Base-by-base conservation (phyloP, 2,797 vertebrate species). In the Chrysolophus pictus region DNA sequence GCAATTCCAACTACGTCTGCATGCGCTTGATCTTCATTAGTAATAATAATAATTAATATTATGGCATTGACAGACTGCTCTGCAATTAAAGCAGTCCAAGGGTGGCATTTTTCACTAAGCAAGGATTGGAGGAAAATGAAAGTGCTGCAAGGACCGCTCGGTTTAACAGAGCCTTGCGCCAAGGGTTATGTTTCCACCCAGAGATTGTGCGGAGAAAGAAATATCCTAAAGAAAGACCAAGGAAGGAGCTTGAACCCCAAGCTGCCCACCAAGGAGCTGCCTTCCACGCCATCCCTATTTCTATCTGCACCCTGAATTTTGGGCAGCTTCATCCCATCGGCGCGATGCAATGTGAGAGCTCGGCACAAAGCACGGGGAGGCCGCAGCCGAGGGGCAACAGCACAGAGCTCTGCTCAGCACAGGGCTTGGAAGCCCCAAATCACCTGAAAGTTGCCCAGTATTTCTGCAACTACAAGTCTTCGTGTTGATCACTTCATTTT, bases 131-230 rank as follows among this genome's bases (percentile, higher is more conserved):
- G 78, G 24, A 51, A 92, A 56, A 70, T 1, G 16, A 64, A 37
- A 71, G 22, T 2, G 2, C 83, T 49, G 62, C 44, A 55, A 65
- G 58, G n/a, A 19, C 7, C 29, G 1, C 26, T 84, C 2, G 33
- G 19, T 90, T 69, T 63, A 5, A 51, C 10, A 31, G 0, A 74
- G 17, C 46, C 23, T 33, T 3, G 31, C 2, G 1, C 1, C 1
- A 49, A 47, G 15, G 37, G 19, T 62, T 83, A 46, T 1, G 2
- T 29, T 74, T 84, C 35, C 42, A 87, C 39, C n/a, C 22, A 3
- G 44, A 44, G 47, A 53, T 44, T 4, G 60, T 15, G 35, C 12
- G 7, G 35, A 10, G 55, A 75, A 69, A 23, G 71, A 85, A 88
- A 42, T 58, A 39, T 11, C 29, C 10, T 15, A 44, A 65, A 29